These are phyloP conservation scores for Dunckerocampus dactyliophorus DNA, from an alignment of 2,113 vertebrate genomes.

Conservation along the genomic window DNA sequence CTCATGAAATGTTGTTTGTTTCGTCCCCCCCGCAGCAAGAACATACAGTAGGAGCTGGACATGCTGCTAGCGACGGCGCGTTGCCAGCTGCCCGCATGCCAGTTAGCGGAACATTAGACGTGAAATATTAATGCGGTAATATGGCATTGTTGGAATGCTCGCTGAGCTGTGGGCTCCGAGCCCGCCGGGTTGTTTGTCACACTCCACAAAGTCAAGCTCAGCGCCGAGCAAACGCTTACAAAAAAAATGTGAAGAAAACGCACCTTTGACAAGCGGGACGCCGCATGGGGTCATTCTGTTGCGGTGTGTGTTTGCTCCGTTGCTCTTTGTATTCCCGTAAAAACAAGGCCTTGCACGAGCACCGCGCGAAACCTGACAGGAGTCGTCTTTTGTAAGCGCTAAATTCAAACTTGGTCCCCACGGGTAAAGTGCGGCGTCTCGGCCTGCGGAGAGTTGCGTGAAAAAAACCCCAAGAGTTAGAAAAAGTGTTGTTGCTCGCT, in stretches of 20 bases:
- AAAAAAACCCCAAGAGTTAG: conserved; percentile 27
- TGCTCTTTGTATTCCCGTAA: background rate
- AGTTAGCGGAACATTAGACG: conserved; percentile 69
- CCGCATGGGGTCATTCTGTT: conserved; percentile 2
- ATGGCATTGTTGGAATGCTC: conserved; percentile 72
- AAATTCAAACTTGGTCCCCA: conserved; percentile 3
- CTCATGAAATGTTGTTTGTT: too few relatives aligned
- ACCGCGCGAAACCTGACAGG: too few relatives aligned
- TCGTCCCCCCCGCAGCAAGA: conserved; percentile 7
- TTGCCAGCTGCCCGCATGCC: conserved; percentile 60
- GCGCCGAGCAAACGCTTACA: conserved; percentile 1
- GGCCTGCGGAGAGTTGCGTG: background rate
- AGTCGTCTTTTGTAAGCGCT: conserved; percentile 12
- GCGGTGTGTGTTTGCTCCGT: background rate
- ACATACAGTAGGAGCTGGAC: conserved; percentile 33
- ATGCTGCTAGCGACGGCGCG: conserved; percentile 41
- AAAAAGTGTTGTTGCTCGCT: conserved; percentile 21
- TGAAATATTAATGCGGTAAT: conserved; percentile 75
- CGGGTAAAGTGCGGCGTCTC: conserved; percentile 17
- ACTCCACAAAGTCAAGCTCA: conserved; percentile 54
- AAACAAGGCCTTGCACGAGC: too few relatives aligned
- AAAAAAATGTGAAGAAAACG: background rate
- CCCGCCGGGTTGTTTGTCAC: conserved; percentile 67
- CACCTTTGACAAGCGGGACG: background rate
- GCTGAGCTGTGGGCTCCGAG: conserved; percentile 31